Base-by-base conservation (phyloP, 2,888 invertebrate genomes). In the Sylvicola cinctus region DNA sequence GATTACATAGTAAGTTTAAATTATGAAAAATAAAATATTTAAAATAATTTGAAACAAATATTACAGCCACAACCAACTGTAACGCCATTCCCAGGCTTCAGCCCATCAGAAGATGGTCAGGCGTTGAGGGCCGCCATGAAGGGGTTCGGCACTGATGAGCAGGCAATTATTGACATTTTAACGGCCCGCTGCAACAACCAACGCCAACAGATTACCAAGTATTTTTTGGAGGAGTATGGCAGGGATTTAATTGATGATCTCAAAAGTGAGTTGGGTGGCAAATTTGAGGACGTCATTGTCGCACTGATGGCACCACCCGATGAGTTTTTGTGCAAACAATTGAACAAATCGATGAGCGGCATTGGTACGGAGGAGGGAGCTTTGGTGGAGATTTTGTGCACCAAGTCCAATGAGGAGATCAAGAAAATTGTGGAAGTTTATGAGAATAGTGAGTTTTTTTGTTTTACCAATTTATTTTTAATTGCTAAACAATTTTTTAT, bases 121-220 rank as follows among this genome's bases (percentile, higher is more conserved):
- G 54, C 66, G 0, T 59, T 78, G 15, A 61, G 76, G 2, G 63
- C 58, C 2, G 77, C 77, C 6, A 78, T 78, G 77, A 73, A 74
- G 44, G 76, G 75, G 13, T 62, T 74, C n/a, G 76, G 76, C 4
- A 80, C 80, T 0, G 72, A 80, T 45, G 81, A 83, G 50, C 66
- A 74, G 46, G 63, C 70, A 27, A 77, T 83, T 43, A 77, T 79
- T 23, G 67, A 74, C 36, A 68, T 83, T 33, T 62, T 85, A 27
- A 68, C 73, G 1, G 56, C 65, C 0, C 64, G 83, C 33, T 68
- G 69, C 38, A 80, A 80, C 46, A 49, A 46, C 0, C 83, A 85
- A 53, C 62, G 84, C 0, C 78, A 77, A 48, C 60, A 71, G 40
- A 74, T 85, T 32, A 56, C 69, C 10, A 58, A 64, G 38, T 66